Evolutionary conservation across 2,888 invertebrate species (phyloP).

Genomic region (Rotaria sp.): DNA sequence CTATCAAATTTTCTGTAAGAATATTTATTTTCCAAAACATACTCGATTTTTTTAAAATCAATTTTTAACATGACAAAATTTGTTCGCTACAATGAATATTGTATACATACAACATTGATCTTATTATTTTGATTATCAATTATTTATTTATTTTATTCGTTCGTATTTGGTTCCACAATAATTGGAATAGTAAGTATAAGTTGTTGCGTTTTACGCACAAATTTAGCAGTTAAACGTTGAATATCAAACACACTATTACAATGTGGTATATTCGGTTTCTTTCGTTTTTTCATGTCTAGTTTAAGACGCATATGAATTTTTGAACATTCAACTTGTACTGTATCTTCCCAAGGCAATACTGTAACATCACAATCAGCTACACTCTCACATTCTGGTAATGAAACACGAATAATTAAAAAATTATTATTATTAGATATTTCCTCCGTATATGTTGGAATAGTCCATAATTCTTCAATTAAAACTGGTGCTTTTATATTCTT

Average conservation of each 20-base stretch:
- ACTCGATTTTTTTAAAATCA: too few species aligned
- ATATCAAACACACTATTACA: background rate
- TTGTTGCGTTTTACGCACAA: constrained; percentile 27
- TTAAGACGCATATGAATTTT: background rate
- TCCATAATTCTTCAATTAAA: constrained; percentile 17
- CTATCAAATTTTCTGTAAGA: too few species aligned
- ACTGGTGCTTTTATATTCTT: background rate
- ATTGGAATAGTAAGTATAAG: background rate
- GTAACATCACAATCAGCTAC: constrained; percentile 20
- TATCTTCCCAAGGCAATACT: background rate
- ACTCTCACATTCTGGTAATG: background rate
- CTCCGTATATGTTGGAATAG: background rate
- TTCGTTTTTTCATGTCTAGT: constrained; percentile 3
- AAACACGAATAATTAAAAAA: background rate
- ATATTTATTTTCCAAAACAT: too few species aligned
- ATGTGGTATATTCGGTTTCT: background rate
- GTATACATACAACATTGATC: too few species aligned
- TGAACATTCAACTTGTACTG: background rate
- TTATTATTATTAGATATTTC: background rate
- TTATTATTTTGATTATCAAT: too few species aligned
- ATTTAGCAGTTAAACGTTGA: background rate
- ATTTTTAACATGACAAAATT: too few species aligned
- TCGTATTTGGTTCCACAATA: background rate
- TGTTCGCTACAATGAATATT: too few species aligned
- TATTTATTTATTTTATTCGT: background rate